Percentiles rank a stretch among this genome's conserved stretches.
Conservation (phyloP, 2,113 vertebrate genomes). For the Tachycineta bicolor region DNA sequence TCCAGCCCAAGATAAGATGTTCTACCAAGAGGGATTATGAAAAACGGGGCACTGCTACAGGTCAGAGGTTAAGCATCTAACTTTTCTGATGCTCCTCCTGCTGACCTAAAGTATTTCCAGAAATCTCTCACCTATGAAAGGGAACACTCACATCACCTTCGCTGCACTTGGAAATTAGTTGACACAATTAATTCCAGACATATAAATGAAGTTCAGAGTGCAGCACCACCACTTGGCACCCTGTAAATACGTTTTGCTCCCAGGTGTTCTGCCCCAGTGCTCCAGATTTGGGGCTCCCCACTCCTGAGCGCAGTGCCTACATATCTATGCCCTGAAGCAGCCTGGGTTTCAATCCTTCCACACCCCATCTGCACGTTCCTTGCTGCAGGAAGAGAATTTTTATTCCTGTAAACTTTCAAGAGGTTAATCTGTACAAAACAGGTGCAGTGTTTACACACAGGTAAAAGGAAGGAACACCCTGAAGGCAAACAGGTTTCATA, state of each 20-base stretch:
- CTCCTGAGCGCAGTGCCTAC: background rate
- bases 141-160: background rate
- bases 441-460: background rate
- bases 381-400: background rate
- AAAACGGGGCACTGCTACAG: background rate
- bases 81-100: background rate
- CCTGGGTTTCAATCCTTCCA: background rate
- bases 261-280: background rate
- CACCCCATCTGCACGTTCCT: background rate
- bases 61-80: background rate
- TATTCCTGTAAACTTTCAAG: background rate
- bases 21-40: background rate
- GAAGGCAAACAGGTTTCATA: background rate
- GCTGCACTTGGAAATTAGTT: background rate
- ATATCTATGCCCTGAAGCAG: background rate
- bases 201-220: background rate
- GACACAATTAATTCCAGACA: background rate
- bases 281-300: background rate
- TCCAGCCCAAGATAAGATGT: background rate
- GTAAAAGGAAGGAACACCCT: constrained; percentile 16
- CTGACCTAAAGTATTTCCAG: background rate
- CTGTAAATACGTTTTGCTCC: accelerated
- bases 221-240: background rate
- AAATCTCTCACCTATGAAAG: background rate
- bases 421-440: background rate